phyloP scores from a whole-genome alignment of 2,113 vertebrate species.

The Sinocyclocheilus rhinocerous region DNA sequence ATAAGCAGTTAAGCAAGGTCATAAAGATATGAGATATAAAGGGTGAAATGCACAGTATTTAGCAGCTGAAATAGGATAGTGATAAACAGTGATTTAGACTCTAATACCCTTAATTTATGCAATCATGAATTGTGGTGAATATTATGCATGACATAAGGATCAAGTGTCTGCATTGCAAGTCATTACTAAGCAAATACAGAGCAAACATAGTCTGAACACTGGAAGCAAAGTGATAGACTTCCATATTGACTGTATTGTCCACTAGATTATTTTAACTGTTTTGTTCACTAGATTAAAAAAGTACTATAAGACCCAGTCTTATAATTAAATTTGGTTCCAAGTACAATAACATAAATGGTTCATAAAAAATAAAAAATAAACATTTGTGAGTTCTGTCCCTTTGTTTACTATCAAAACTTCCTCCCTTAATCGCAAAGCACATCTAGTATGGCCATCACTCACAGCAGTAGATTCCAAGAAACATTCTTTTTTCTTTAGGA shows the following conservation, averaged over 20 bases:
- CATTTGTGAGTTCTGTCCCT: neutral
- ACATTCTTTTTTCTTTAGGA: neutral
- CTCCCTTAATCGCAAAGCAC: neutral
- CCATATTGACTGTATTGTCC: neutral
- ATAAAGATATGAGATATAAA: slow-evolving; percentile 35
- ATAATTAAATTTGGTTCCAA: neutral
- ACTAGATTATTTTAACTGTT: neutral
- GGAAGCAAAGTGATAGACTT: neutral
- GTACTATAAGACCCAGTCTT: neutral
- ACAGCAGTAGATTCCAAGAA: neutral
- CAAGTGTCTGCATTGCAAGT: neutral
- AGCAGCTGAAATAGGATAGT: slow-evolving; percentile 31
- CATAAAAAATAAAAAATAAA: neutral
- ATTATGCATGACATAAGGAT: slow-evolving; percentile 7
- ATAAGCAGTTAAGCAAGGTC: slow-evolving; percentile 27
- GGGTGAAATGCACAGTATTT: slow-evolving; percentile 21
- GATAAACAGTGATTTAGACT: neutral
- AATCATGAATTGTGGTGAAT: neutral
- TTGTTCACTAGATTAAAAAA: neutral
- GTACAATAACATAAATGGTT: neutral
- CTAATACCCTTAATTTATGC: slow-evolving; percentile 10
- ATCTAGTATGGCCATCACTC: neutral
- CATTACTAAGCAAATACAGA: neutral
- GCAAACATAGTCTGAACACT: neutral
- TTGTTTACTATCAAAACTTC: neutral